phyloP scores from a whole-genome alignment of 2,797 vertebrate genomes.

The Sandelia bainsii region DNA sequence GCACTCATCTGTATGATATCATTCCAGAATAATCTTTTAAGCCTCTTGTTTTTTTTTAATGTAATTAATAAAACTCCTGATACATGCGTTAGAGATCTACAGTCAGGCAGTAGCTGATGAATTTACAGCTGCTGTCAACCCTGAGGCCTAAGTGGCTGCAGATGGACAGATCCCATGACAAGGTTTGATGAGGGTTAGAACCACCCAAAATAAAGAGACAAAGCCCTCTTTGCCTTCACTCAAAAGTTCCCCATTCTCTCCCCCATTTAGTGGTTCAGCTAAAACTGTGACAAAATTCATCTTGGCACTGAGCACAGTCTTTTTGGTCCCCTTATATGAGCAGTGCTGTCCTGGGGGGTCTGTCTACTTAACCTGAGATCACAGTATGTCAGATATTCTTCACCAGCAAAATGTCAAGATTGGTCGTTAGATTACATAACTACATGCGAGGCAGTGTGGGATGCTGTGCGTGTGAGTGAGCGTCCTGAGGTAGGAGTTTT shows the following conservation, averaged over 20 bases:
- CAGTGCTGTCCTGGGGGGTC: conserved; percentile 7
- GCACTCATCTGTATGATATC: conserved; percentile 70
- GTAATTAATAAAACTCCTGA: conserved; percentile 79
- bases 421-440: conserved; percentile 72
- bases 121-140: conserved; percentile 42
- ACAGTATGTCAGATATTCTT: conserved; percentile 57
- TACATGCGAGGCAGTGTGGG: conserved; percentile 47
- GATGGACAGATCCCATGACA: conserved; percentile 44
- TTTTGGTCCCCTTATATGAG: background rate
- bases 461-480: conserved; percentile 54
- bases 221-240: background rate
- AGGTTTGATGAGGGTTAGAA: conserved; percentile 29
- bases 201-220: background rate
- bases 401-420: conserved; percentile 71
- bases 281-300: background rate
- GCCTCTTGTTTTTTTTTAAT: conserved; percentile 80
- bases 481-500: conserved; percentile 60
- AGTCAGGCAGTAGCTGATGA: conserved; percentile 26
- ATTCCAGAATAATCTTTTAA: conserved; percentile 80
- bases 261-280: background rate
- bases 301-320: background rate
- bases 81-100: conserved; percentile 47
- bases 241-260: background rate
- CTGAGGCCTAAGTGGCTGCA: conserved; percentile 47
- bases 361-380: conserved; percentile 60